Conservation (phyloP, 2,888 invertebrate species). For the Tenthredo scrophulariae region DNA sequence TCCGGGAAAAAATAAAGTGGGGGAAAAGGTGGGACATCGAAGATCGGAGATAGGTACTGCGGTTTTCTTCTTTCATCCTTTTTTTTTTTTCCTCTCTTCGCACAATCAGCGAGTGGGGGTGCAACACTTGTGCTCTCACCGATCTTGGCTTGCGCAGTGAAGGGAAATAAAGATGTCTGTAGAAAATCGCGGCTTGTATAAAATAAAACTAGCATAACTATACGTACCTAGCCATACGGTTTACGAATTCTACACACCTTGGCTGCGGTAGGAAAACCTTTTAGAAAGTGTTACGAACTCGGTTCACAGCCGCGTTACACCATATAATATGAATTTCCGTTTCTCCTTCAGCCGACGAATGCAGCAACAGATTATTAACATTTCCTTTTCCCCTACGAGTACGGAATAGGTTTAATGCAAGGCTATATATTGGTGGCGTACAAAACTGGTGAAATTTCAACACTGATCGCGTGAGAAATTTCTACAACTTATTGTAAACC, state of each 20-base stretch:
- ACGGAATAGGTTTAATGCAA: too few relatives aligned
- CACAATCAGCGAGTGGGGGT: neutral
- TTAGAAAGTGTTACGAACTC: constrained; percentile 44
- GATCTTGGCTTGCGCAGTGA: neutral
- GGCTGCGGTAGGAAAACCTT: constrained; percentile 37
- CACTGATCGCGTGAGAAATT: neutral
- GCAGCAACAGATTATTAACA: neutral
- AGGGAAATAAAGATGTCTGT: neutral
- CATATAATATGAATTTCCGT: constrained; percentile 42
- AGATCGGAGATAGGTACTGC: neutral
- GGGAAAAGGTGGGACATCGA: neutral
- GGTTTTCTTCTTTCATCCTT: neutral
- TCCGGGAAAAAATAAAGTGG: neutral
- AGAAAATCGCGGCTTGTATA: neutral
- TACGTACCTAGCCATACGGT: neutral
- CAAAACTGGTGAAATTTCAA: too few relatives aligned
- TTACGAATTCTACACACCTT: neutral
- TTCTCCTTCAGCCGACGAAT: constrained; percentile 24
- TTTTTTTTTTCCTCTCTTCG: neutral
- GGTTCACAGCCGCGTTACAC: constrained; percentile 35
- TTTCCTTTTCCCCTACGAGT: constrained; percentile 2
- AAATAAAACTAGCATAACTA: neutral
- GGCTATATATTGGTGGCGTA: too few relatives aligned
- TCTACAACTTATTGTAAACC: neutral
- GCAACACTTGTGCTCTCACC: neutral